A percentile compares a stretch with the other conserved stretches of the same genome.
phyloP scores from a whole-genome alignment of 2,888 invertebrate species.

The Drosophila peninsularis region DNA sequence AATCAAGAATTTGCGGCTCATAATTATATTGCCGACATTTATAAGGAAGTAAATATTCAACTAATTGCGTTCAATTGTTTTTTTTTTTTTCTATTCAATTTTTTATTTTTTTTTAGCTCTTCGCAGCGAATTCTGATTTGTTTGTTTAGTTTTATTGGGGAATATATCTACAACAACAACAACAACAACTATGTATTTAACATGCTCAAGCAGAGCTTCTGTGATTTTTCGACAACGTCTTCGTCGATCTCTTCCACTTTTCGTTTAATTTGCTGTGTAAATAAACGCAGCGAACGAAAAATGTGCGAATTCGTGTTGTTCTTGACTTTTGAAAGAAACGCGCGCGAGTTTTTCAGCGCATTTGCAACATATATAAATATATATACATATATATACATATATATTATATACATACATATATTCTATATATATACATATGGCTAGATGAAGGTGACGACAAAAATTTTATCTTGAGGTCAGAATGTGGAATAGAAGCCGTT shows the following conservation, averaged over 20 bases:
- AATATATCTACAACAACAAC: neutral
- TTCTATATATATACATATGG: slow-evolving; percentile 32
- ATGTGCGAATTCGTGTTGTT: slow-evolving; percentile 59
- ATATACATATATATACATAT: neutral
- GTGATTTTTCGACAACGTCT: slow-evolving; percentile 8
- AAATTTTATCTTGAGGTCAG: slow-evolving; percentile 40
- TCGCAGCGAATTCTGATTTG: slow-evolving; percentile 11
- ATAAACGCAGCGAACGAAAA: slow-evolving; percentile 31
- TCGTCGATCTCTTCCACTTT: slow-evolving; percentile 1
- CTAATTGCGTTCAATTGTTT: slow-evolving; percentile 32
- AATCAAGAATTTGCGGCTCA: slow-evolving; percentile 14
- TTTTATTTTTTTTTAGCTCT: slow-evolving; percentile 5
- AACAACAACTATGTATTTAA: neutral
- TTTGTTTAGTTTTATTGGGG: slow-evolving; percentile 5
- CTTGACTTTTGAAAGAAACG: slow-evolving; percentile 49
- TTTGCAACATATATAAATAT: slow-evolving; percentile 13
- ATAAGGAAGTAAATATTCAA: slow-evolving; percentile 48
- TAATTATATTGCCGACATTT: slow-evolving; percentile 22
- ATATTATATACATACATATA: neutral
- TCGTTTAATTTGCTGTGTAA: slow-evolving; percentile 35
- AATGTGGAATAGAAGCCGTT: slow-evolving; percentile 30
- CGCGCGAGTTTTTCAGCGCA: slow-evolving; percentile 27
- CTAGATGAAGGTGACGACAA: slow-evolving; percentile 47
- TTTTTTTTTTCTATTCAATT: neutral
- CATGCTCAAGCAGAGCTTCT: slow-evolving; percentile 2